Conservation (phyloP, 1,140 invertebrate species). For the fruit fly (Drosophila melanogaster) region Release_6_plus_ISO1_MT NT_037436.4:18719501-18720000, state of each 20-base stretch:
- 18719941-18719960: conserved; percentile 8
- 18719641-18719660: conserved; percentile 14
- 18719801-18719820: conserved; percentile 62
- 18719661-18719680: conserved; percentile 21
- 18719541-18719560: conserved; percentile 30
- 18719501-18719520: conserved; percentile 63
- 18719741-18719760: neutral
- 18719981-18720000: neutral
- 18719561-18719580: conserved; percentile 22
- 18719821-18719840: conserved; percentile 62
- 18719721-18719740: conserved; percentile 59
- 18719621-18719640: conserved; percentile 31
- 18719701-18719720: conserved; percentile 68
- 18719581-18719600: conserved; percentile 16
- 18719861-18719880: conserved; percentile 50
- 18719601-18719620: conserved; percentile 2
- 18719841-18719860: conserved; percentile 21
- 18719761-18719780: conserved; percentile 14
- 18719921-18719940: conserved; percentile 28
- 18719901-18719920: neutral
- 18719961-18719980: conserved; percentile 9
- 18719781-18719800: conserved; percentile 55
- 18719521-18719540: conserved; percentile 43
- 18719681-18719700: conserved; percentile 61
- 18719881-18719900: conserved; percentile 18